Evolutionary conservation across 2,113 vertebrate genomes (phyloP), one percentile per base, ranked within the genome.

Genomic region (Upupa epops): DNA sequence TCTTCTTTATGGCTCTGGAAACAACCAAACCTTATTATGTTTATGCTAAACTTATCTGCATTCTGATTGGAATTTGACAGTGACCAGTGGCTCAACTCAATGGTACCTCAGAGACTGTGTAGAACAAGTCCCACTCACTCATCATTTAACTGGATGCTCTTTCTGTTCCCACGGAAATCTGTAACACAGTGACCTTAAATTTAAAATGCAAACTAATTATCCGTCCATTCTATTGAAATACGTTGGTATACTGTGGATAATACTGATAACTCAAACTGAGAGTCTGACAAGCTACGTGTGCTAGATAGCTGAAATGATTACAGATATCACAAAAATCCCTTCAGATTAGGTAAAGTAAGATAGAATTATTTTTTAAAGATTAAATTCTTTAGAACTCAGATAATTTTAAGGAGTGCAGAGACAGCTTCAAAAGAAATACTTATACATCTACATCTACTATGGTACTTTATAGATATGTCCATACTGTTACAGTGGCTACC

Each of bases 161-260:
- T 95, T 89, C 88, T 81, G 26, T 93, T 95, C 55, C 82, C 80
- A 93, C 7, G 24, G 72, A 97, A 96, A 95, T 97, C 96, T 96
- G 11, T 92, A 96, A 94, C 13, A 83, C 16, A 40, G 80, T 65
- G 66, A 93, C 75, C 81, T 95, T 94, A 89, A 89, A 51, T 96
- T 94, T 96, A 88, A 96, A 95, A 96, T 82, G 92, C 76, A 96
- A 95, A 91, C 84, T 89, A 96, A 97, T 96, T 97, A 96, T 96
- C 91, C 95, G 90, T 40, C 54, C 14, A 5, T 96, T 96, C 90
- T 51, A 52, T 79, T 94, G 40, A 91, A 96, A 95, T 96, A 92
- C 83, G 55, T 71, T 94, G 73, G 37, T 92, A 92, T 75, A 97
- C 92, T 81, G 76, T 66, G 96, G 82, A 45, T 91, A 97, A n/a